Evolutionary conservation across 2,113 vertebrate genomes (phyloP).

Genomic region (Phalacrocorax aristotelis): DNA sequence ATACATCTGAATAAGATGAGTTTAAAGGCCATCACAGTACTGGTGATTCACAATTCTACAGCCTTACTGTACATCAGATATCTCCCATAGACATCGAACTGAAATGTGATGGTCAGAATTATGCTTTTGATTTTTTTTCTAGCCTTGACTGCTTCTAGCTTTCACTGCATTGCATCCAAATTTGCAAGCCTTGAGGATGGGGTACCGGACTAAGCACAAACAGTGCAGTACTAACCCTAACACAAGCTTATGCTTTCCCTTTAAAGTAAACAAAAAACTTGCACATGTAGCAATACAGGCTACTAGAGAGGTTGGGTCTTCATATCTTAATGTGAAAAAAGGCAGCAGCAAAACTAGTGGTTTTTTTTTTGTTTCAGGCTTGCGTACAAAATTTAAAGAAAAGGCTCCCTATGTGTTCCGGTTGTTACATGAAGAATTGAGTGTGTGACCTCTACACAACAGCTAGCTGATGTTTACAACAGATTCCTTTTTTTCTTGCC

Average conservation of each 20-base stretch:
- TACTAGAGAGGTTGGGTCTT: neutral
- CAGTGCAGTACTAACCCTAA: neutral
- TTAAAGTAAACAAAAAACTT: neutral
- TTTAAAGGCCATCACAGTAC: neutral
- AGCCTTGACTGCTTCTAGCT: neutral
- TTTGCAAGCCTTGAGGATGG: neutral
- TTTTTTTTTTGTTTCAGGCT: neutral
- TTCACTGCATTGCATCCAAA: accelerated
- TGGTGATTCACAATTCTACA: neutral
- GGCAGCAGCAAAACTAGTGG: neutral
- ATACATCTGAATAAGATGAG: neutral
- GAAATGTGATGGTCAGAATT: neutral
- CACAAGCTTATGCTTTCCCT: neutral
- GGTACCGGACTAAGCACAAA: neutral
- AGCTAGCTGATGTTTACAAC: neutral
- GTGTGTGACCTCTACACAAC: neutral
- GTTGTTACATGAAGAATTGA: neutral
- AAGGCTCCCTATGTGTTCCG: neutral
- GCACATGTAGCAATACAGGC: neutral
- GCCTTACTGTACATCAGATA: neutral
- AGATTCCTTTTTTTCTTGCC: neutral
- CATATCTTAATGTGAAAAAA: neutral
- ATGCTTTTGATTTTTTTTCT: neutral
- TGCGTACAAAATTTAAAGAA: neutral
- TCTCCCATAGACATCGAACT: neutral